Base-by-base conservation (phyloP, 1,140 invertebrate species). In the Catajapyx aquilonaris region DNA sequence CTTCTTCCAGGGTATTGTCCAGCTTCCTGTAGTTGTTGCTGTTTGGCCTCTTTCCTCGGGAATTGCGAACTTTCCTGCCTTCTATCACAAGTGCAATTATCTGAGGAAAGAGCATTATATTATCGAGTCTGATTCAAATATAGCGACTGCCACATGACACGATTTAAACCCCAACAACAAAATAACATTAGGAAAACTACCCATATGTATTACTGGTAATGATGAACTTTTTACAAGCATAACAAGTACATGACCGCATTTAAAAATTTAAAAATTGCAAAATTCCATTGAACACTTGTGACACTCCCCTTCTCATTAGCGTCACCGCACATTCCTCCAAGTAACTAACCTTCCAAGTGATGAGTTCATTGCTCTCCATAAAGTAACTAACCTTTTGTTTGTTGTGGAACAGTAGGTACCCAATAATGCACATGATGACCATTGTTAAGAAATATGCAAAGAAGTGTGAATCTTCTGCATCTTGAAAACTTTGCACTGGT, bases 331-430 rank as follows among this genome's bases (percentile, higher is more conserved):
- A n/a, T n/a, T n/a, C n/a, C n/a, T n/a, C n/a, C n/a, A n/a, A n/a
- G n/a, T n/a, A n/a, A n/a, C n/a, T n/a, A n/a, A 31, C 28, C 1
- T 22, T 37, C 10, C 3, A 3, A 28, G 19, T 3, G 9, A n/a
- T 18, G 16, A 18, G n/a, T 30, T 38, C 5, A 19, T 3, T 7
- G 2, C 46, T 16, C 2, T 30, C 18, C 1, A 7, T 3, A 25
- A 20, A 19, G 5, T 9, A 40, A 46, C 41, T 47, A 51, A 73
- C 71, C 61, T 73, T 74, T 52, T 74, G 68, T 48, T 73, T 73
- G 44, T 74, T 73, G 45, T 73, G 69, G 52, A 72, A 74, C 43
- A 62, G 57, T 21, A 74, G 51, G 51, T 73, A 75, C 5, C 63
- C 61, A 35, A 60, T 52, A 31, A 75, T 60, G 44, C 61, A 67